A percentile compares a stretch with the other conserved stretches of the same genome.
Conservation (phyloP, 35 echinoderm and acorn worm genomes). For the Stichopus chloronotus region DNA sequence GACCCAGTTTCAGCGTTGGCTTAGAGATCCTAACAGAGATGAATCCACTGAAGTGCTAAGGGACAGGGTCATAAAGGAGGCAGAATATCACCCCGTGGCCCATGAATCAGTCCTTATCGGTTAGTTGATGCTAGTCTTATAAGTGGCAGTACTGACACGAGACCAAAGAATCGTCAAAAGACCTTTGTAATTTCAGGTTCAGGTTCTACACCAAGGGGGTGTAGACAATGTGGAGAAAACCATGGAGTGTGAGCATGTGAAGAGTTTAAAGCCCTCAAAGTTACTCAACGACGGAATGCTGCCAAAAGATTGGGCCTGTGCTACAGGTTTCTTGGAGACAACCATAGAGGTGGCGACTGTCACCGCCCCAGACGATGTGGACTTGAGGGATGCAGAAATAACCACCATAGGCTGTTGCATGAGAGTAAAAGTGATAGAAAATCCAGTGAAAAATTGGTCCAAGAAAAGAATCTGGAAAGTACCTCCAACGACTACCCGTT, state of each 20-base stretch:
- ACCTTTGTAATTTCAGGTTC: neutral
- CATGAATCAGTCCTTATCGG: conserved; percentile 4
- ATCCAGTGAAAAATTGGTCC: neutral
- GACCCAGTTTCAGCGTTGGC: conserved; percentile 21
- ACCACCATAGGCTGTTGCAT: neutral
- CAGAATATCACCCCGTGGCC: conserved; percentile 11
- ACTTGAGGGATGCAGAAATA: conserved; percentile 18
- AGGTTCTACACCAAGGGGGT: neutral
- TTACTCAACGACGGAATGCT: conserved; percentile 17
- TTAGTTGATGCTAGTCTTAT: no score
- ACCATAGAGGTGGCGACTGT: conserved; percentile 45
- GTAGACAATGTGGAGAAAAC: neutral
- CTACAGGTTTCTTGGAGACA: conserved; percentile 4
- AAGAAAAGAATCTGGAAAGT: neutral
- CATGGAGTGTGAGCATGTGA: conserved; percentile 51
- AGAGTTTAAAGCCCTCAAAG: neutral
- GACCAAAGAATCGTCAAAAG: neutral
- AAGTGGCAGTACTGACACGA: neutral
- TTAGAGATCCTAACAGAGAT: neutral
- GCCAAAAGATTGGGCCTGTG: neutral
- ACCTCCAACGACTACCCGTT: neutral
- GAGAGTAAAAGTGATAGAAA: neutral
- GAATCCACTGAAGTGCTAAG: neutral
- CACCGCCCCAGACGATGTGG: conserved; percentile 7
- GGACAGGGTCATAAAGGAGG: conserved; percentile 15